A percentile compares a stretch with the other conserved stretches of the same genome.
Conservation (phyloP, 2,797 vertebrate species). For the Threskiornis aethiopicus region DNA sequence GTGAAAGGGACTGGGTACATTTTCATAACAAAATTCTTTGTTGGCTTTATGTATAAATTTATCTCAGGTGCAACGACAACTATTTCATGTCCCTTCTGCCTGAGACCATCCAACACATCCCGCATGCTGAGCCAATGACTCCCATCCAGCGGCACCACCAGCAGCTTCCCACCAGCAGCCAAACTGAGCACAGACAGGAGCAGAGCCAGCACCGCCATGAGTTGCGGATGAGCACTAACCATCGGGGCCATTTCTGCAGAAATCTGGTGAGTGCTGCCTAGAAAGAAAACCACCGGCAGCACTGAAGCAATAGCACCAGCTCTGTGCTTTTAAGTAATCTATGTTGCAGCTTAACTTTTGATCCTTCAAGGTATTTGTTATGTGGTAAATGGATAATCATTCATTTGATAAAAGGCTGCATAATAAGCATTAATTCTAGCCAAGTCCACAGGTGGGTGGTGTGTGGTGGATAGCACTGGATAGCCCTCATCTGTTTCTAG, state of each 20-base stretch:
- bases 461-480: fast-evolving
- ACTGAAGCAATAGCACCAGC: fast-evolving
- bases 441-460: neutral
- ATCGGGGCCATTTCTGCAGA: neutral
- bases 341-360: neutral
- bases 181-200: neutral
- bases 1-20: conserved; percentile 50
- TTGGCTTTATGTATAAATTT: conserved; percentile 61
- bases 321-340: fast-evolving
- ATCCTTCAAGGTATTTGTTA: neutral
- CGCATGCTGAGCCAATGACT: conserved; percentile 85
- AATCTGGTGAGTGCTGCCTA: neutral
- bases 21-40: conserved; percentile 60
- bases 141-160: conserved; percentile 82
- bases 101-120: conserved; percentile 70
- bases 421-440: neutral
- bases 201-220: neutral
- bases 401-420: neutral
- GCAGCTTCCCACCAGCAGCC: conserved; percentile 68
- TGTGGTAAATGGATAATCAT: neutral
- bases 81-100: conserved; percentile 77
- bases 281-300: fast-evolving
- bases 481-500: fast-evolving
- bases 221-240: fast-evolving
- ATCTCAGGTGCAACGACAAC: conserved; percentile 79